Conservation (phyloP, 2,113 vertebrate species). For the Edolisoma coerulescens region DNA sequence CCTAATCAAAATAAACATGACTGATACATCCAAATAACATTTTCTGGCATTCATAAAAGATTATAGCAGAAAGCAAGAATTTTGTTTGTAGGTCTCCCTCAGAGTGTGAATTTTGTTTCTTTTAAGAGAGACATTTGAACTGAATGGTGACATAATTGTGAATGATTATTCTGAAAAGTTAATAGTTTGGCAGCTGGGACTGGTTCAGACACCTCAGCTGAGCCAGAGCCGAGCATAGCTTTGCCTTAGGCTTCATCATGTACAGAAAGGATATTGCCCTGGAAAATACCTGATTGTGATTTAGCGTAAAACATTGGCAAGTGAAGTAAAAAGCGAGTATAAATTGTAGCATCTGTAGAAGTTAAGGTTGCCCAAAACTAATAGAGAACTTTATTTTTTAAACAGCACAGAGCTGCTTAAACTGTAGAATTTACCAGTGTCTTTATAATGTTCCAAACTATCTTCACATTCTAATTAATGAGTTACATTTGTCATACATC, state of each 20-base stretch:
- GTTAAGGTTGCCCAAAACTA: background rate
- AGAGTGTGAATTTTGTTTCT: background rate
- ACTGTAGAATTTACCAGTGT: background rate
- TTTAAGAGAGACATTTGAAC: background rate
- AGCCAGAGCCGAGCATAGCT: rapidly evolving
- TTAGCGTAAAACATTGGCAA: background rate
- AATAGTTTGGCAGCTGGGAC: background rate
- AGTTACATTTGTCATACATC: background rate
- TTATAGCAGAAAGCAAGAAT: background rate
- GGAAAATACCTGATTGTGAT: background rate
- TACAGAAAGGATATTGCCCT: background rate
- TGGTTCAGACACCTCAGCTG: background rate
- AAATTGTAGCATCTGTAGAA: background rate
- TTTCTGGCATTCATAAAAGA: background rate
- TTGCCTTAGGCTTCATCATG: background rate
- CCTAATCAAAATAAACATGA: background rate
- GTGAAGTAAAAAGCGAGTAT: background rate
- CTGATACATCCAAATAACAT: background rate
- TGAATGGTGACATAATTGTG: background rate
- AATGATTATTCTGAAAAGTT: background rate
- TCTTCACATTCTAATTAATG: background rate
- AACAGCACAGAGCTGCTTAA: background rate
- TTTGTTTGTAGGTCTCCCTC: background rate
- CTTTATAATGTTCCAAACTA: background rate
- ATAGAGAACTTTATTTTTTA: background rate